Percentiles rank a stretch among this genome's conserved stretches.
Evolutionary conservation across 30 jellyfish, hydroid and myxozoan species (phyloP).

Genomic region (Pelagia noctiluca): DNA sequence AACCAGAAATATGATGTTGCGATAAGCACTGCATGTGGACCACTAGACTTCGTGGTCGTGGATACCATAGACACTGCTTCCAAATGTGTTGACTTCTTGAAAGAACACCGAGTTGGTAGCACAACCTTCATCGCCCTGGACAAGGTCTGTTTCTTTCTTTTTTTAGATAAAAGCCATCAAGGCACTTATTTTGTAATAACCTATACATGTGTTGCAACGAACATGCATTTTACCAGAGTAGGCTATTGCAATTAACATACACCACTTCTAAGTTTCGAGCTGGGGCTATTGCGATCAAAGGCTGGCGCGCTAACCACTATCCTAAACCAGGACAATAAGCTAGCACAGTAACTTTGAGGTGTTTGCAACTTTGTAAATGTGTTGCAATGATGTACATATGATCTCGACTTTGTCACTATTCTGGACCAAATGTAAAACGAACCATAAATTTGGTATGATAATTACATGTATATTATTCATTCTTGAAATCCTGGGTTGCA

Average conservation of each 20-base stretch:
- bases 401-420: too few species aligned
- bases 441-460: too few species aligned
- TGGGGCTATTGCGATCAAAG: too few species aligned
- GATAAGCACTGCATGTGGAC: slow-evolving; percentile 97
- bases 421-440: too few species aligned
- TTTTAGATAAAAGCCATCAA: background rate
- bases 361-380: too few species aligned
- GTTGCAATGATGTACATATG: too few species aligned
- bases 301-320: too few species aligned
- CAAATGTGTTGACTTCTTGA: slow-evolving; percentile 85
- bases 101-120: slow-evolving; percentile 84
- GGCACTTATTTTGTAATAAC: too few species aligned
- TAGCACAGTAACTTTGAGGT: too few species aligned
- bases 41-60: slow-evolving; percentile 88
- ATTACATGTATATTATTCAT: too few species aligned
- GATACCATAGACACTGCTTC: slow-evolving; percentile 94
- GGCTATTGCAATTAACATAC: background rate
- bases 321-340: too few species aligned
- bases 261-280: background rate
- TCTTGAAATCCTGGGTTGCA: too few species aligned
- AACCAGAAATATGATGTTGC: slow-evolving; percentile 97
- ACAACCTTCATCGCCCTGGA: slow-evolving; percentile 95
- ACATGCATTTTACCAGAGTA: background rate
- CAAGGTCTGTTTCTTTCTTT: slow-evolving; percentile 62
- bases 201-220: background rate